Evolutionary conservation across 2,797 vertebrate genomes (phyloP), one percentile per base, ranked within the genome.

Genomic region (Perdix hodgsoniae): DNA sequence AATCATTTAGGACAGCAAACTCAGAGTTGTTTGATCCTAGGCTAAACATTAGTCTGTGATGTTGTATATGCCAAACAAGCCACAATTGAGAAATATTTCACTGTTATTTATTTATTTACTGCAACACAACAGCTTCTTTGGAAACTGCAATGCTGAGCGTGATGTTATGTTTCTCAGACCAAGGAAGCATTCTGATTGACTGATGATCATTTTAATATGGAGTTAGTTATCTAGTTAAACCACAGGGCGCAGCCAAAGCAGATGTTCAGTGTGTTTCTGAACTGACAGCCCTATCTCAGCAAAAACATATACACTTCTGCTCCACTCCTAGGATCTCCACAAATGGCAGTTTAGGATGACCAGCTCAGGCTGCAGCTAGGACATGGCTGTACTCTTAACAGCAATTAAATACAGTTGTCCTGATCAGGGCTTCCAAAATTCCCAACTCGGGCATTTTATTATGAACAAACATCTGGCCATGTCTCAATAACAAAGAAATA

Each of bases 391-490:
- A 45, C 60, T 88, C 78, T 74, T 86, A 88, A 50, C 83, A 84
- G 88, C 73, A 88, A 96, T 87, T 84, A 92, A 60, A 95, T 72
- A 94, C 60, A 91, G 87, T 82, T 96, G 88, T 90, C 59, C 71
- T 93, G 90, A 94, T 93, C 93, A 81, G 86, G 49, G 76, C 65
- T 91, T 95, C 95, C 86, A 89, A 88, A 95, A 93, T 86, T 91
- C 90, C 90, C 73, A 91, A 67, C 0, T 2, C 76, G 90, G 67
- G 74, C 74, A 76, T 91, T 92, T 94, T 8, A 24, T 82, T 86
- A 95, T 97, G 91, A 96, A 95, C 86, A 96, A 96, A 89, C 95
- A 94, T 95, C 91, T 96, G 94, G 81, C 57, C 59, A 0, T 73
- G 77, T 88, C 86, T 92, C 85, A 72, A 66, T 86, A 93, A 96